Evolutionary conservation across 2,113 vertebrate species (phyloP), one percentile per base, ranked within the genome.

Genomic region (Maccullochella peelii): DNA sequence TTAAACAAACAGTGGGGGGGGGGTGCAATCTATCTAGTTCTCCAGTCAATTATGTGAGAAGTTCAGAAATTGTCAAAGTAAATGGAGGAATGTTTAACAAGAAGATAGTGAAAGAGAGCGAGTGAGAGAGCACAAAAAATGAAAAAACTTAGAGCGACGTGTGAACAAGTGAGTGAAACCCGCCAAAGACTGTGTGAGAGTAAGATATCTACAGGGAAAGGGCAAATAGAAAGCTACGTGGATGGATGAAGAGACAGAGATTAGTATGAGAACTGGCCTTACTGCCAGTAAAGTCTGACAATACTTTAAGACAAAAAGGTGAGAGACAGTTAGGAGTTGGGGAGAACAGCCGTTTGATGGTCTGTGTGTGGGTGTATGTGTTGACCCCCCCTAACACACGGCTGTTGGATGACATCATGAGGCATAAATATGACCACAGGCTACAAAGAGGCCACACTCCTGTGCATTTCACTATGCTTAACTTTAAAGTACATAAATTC

Each of bases 1-100:
- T 97, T 96, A 97, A 96, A 97, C 96, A 97, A 97, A 98, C 95
- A 96, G 96, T 96, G 94, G 90, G 95, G 80, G 95, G 94, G n/a
- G n/a, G n/a, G n/a, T n/a, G n/a, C n/a, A n/a, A n/a, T n/a, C n/a
- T n/a, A n/a, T n/a, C n/a, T n/a, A n/a, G 36, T 57, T 49, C 63
- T 50, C 49, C 50, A 30, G 9, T 77, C 76, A 33, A 77, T 81
- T 84, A 80, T 62, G 67, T 59, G 25, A 83, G 63, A 40, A 50
- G 68, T 82, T 67, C 23, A 27, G 47, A 55, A 76, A 76, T 63
- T 47, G 33, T 44, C 14, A 36, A 65, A 79, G 69, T 52, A 49
- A 82, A 77, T 36, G 73, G 42, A 11, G 59, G 71, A 61, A 78
- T 70, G 55, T 79, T 77, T 63, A 33, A 78, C 27, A 25, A 65